Evolutionary conservation across 2,797 vertebrate genomes (phyloP).

Genomic region (Muraenolepis orangiensis): DNA sequence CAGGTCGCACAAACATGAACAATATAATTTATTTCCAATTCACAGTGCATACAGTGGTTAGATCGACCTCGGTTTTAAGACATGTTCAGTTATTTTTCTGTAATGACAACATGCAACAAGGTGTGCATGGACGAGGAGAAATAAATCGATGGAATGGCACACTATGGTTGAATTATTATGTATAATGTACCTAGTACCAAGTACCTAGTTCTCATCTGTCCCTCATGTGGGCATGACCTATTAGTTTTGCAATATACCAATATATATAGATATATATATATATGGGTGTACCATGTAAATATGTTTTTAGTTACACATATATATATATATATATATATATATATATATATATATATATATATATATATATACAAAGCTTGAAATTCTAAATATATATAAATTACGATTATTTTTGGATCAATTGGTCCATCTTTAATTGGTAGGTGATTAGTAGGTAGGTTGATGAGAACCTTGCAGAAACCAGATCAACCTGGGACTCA

Average conservation of each 20-base stretch:
- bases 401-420: not conserved
- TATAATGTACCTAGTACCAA: too few species aligned
- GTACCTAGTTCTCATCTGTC: too few species aligned
- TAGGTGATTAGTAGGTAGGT: not conserved
- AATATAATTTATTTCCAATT: slow-evolving; percentile 71
- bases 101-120: slow-evolving; percentile 64
- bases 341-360: too few species aligned
- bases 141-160: slow-evolving; percentile 18
- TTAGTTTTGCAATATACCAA: not conserved
- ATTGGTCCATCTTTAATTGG: not conserved
- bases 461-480: not conserved
- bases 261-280: too few species aligned
- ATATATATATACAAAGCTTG: too few species aligned
- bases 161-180: slow-evolving; percentile 18
- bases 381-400: not conserved
- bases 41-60: slow-evolving; percentile 73
- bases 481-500: too few species aligned
- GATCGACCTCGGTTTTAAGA: slow-evolving; percentile 57
- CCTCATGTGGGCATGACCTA: not conserved
- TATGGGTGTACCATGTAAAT: too few species aligned
- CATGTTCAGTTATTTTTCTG: slow-evolving; percentile 29
- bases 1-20: slow-evolving; percentile 45
- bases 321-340: not conserved
- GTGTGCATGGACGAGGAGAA: slow-evolving; percentile 38
- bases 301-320: too few species aligned